Percentiles rank a stretch among this genome's conserved stretches.
These are phyloP conservation scores for Dendrophyllia cribrosa DNA, from an alignment of 64 coral and sea anemone species.

Conservation along the genomic window DNA sequence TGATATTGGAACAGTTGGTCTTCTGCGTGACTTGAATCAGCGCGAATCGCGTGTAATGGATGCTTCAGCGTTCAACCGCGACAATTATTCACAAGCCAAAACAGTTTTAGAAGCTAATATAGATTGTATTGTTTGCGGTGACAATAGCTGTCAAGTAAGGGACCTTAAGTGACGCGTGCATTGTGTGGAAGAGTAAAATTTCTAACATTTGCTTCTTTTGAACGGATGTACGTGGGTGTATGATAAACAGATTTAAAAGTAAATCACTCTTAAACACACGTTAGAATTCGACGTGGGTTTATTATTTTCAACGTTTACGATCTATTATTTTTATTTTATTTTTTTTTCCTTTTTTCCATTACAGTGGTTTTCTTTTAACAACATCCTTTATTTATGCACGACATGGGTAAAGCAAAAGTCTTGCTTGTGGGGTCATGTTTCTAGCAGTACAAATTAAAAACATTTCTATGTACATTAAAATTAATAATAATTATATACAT, in stretches of 20 bases:
- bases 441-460: no score
- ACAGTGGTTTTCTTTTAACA: neutral
- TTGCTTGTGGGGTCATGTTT: no score
- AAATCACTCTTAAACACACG: neutral
- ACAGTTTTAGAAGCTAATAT: slow-evolving; percentile 7
- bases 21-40: neutral
- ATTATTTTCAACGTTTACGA: no score
- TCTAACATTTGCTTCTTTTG: neutral
- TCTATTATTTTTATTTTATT: neutral
- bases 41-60: neutral
- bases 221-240: neutral
- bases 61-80: neutral
- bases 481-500: no score
- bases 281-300: neutral
- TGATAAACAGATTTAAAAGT: neutral
- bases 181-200: neutral
- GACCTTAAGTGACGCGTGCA: slow-evolving; percentile 13
- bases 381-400: no score
- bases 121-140: neutral
- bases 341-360: neutral
- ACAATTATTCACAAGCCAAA: slow-evolving; percentile 42
- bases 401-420: no score
- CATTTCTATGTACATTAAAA: no score
- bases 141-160: slow-evolving; percentile 8
- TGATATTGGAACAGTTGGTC: neutral